phyloP scores from a whole-genome alignment of 2,888 invertebrate species.

The Plagiodera versicolora region DNA sequence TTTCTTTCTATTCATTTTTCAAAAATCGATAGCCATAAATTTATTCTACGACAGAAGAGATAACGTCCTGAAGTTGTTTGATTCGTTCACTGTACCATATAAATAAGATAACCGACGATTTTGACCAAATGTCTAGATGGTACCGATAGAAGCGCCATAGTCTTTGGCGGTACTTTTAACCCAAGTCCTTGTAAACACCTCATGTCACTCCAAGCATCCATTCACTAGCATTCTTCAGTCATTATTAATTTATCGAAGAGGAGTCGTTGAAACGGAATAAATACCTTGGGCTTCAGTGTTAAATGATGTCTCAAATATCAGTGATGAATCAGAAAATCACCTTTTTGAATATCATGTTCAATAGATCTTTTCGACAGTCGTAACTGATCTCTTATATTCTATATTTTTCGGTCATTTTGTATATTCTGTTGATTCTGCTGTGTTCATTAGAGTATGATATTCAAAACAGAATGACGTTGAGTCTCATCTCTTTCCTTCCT shows the following conservation, averaged over 20 bases:
- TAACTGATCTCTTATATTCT: no score
- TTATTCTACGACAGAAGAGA: slow-evolving; percentile 28
- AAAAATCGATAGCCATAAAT: no score
- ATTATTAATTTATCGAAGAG: not conserved
- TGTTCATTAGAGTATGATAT: no score
- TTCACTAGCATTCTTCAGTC: not conserved
- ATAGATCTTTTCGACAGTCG: no score
- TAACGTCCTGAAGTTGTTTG: slow-evolving; percentile 48
- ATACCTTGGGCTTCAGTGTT: not conserved
- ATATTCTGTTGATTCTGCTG: no score
- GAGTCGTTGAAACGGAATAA: not conserved
- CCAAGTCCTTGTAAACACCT: slow-evolving; percentile 45
- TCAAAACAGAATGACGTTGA: no score
- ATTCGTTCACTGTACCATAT: slow-evolving; percentile 52
- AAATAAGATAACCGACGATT: slow-evolving; percentile 53
- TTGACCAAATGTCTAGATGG: slow-evolving; percentile 52
- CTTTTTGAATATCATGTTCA: no score
- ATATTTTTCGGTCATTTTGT: no score
- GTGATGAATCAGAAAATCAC: no score
- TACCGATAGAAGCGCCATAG: slow-evolving; percentile 46
- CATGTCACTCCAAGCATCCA: slow-evolving; percentile 15
- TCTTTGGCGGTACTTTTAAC: slow-evolving; percentile 46
- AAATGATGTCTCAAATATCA: no score
- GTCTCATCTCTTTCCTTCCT: no score
- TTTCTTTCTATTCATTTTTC: no score